Evolutionary conservation across 2,888 invertebrate species (phyloP).

Genomic region (Diaprepes abbreviatus): DNA sequence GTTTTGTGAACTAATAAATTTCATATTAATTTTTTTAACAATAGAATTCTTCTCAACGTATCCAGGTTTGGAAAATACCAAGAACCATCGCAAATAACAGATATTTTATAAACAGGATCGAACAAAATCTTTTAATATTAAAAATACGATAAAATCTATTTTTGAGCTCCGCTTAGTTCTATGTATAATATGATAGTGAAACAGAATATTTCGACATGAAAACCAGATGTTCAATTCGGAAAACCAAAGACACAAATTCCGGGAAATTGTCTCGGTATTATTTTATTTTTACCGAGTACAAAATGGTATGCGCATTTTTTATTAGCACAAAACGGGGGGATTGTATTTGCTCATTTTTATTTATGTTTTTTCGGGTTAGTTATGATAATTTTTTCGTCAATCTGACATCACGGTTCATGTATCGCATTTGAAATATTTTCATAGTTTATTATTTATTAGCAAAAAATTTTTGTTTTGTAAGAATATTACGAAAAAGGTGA

Average conservation of each 20-base stretch:
- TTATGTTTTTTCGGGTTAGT: constrained; percentile 20
- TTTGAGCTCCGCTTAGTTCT: too few species aligned
- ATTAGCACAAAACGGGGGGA: background rate
- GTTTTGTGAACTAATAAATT: too few species aligned
- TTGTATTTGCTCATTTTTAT: constrained; percentile 7
- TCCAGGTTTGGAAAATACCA: too few species aligned
- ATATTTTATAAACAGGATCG: too few species aligned
- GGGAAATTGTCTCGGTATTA: background rate
- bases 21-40: too few species aligned
- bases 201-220: background rate
- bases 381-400: background rate
- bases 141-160: too few species aligned
- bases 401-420: too few species aligned
- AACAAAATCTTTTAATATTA: too few species aligned
- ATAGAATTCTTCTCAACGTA: too few species aligned
- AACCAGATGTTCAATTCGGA: background rate
- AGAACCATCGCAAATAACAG: background rate
- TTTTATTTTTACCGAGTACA: background rate
- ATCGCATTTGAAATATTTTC: too few species aligned
- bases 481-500: too few species aligned
- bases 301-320: constrained; percentile 23
- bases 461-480: too few species aligned
- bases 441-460: background rate
- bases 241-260: background rate
- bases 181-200: background rate